These are phyloP conservation scores for Geotrypetes seraphini DNA, from an alignment of 2,797 vertebrate genomes.

Conservation along the genomic window DNA sequence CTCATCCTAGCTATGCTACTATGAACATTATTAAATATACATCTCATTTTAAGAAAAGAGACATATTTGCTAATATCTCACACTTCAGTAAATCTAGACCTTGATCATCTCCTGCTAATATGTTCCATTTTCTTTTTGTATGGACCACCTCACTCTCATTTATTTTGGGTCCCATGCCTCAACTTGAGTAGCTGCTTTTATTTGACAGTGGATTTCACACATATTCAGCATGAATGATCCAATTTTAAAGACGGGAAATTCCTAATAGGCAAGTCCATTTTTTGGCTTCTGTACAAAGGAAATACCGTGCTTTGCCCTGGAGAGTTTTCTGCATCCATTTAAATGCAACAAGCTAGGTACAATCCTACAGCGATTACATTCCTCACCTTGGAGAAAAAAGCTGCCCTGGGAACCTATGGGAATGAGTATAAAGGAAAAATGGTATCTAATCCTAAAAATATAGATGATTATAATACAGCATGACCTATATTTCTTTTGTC, in stretches of 20 bases:
- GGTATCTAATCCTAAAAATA: conserved; percentile 52
- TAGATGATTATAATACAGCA: conserved; percentile 43
- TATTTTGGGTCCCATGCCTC: too few species aligned
- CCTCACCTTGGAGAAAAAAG: conserved; percentile 62
- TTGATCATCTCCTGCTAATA: too few species aligned
- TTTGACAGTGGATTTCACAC: conserved; percentile 41
- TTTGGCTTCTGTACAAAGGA: conserved; percentile 71
- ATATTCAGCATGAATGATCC: conserved; percentile 44
- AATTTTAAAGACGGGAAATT: conserved; percentile 51
- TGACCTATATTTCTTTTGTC: conserved; percentile 39
- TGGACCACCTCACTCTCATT: too few species aligned
- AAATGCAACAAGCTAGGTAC: conserved; percentile 75
- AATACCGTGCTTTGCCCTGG: conserved; percentile 68
- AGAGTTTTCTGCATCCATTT: conserved; percentile 68
- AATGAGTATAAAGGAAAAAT: conserved; percentile 25
- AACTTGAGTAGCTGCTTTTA: conserved; percentile 18
- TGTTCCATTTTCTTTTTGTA: too few species aligned
- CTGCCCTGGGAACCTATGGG: conserved; percentile 53
- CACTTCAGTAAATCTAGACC: too few species aligned
- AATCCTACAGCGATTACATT: conserved; percentile 85
- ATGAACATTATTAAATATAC: too few species aligned
- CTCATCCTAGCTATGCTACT: too few species aligned
- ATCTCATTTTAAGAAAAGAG: too few species aligned
- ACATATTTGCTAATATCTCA: too few species aligned
- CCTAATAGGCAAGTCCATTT: conserved; percentile 61